Percentiles rank a stretch among this genome's conserved stretches.
Evolutionary conservation across 2,113 vertebrate genomes (phyloP).

Genomic region (Sterna hirundo): DNA sequence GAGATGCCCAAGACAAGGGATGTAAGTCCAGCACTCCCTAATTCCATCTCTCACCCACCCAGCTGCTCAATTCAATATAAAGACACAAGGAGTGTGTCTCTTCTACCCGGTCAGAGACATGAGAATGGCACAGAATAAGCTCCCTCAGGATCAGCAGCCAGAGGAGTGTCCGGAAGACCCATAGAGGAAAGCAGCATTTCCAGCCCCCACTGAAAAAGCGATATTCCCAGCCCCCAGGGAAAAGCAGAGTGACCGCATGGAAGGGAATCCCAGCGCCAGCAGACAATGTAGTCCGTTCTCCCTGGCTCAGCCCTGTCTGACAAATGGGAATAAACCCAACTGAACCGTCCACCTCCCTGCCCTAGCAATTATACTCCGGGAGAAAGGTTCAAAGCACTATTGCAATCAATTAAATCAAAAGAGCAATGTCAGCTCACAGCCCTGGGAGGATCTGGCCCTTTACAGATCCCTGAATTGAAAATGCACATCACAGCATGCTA

Average conservation of each 20-base stretch:
- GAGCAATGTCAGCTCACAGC: not conserved
- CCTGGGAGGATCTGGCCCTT: not conserved
- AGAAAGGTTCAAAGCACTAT: not conserved
- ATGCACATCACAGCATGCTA: not conserved
- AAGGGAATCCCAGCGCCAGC: not conserved
- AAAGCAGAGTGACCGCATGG: not conserved
- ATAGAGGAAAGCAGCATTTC: not conserved
- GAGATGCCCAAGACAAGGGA: not conserved
- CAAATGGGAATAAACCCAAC: not conserved
- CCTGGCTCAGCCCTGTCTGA: not conserved
- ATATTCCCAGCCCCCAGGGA: not conserved
- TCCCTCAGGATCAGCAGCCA: not conserved
- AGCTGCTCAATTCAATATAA: not conserved
- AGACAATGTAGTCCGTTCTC: not conserved
- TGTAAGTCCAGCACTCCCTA: not conserved
- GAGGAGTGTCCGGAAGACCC: not conserved
- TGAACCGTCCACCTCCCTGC: not conserved
- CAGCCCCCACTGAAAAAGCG: not conserved
- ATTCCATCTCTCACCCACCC: not conserved
- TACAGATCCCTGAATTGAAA: not conserved
- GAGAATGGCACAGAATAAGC: not conserved
- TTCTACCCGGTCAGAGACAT: not conserved
- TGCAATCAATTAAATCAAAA: not conserved
- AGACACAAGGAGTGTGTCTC: not conserved
- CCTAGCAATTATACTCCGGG: not conserved